Percentiles rank a stretch among this genome's conserved stretches.
These are phyloP conservation scores for Luidia sarsii DNA, from an alignment of 53 echinoderm and acorn worm genomes.

Conservation along the genomic window DNA sequence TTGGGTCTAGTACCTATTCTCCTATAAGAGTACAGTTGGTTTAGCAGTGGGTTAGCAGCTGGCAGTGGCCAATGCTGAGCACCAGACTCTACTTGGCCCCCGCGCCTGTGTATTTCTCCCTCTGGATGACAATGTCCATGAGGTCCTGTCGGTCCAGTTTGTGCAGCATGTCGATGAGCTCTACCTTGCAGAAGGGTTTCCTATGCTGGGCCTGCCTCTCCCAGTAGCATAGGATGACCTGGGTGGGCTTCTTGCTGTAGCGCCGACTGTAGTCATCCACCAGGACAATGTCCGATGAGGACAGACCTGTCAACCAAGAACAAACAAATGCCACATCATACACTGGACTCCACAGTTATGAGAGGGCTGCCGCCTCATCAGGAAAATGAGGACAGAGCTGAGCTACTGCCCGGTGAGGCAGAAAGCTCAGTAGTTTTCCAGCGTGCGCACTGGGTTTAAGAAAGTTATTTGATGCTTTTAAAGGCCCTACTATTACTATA, in stretches of 20 bases:
- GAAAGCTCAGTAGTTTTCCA: background rate
- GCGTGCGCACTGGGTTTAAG: too few relatives aligned
- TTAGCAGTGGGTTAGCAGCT: too few relatives aligned
- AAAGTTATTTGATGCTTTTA: too few relatives aligned
- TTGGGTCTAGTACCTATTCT: too few relatives aligned
- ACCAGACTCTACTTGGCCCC: background rate
- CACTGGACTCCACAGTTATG: too few relatives aligned
- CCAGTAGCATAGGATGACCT: conserved; percentile 57
- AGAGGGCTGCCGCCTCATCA: too few relatives aligned
- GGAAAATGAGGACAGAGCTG: background rate
- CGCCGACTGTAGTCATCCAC: conserved; percentile 38
- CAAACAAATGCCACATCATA: too few relatives aligned
- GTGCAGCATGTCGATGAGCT: conserved; percentile 40
- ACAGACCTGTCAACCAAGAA: conserved; percentile 31
- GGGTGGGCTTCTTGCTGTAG: conserved; percentile 48
- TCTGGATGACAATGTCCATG: conserved; percentile 43
- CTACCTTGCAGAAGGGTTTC: conserved; percentile 29
- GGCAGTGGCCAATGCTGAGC: too few relatives aligned
- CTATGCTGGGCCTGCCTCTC: conserved; percentile 40
- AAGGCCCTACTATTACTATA: too few relatives aligned
- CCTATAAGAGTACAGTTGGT: too few relatives aligned
- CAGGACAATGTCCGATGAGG: conserved; percentile 18
- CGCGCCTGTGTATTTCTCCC: conserved; percentile 24
- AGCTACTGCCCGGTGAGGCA: background rate
- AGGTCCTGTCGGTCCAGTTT: conserved; percentile 44